Evolutionary conservation across 2,797 vertebrate species (phyloP), one percentile per base, ranked within the genome.

Genomic region (Anguilla pacifica): DNA sequence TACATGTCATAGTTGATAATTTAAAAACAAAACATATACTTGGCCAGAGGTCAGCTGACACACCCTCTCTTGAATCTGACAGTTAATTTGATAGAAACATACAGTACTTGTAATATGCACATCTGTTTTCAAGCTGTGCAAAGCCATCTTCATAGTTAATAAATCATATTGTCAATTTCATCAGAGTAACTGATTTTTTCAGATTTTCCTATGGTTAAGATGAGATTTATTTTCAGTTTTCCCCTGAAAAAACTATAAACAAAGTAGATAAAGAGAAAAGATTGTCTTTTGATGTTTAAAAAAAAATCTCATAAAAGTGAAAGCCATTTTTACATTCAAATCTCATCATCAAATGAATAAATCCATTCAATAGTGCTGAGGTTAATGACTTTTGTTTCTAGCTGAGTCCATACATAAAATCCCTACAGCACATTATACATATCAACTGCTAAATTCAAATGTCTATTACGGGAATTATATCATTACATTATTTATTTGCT

Each of bases 401-500:
- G 35, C 74, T 43, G 35, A 43, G 74, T 43, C 46, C 74, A 77
- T 77, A 43, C 43, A 77, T 77, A 35, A 77, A 77, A 77, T 77
- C 35, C 74, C 35, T 17, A 19, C 31, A 15, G 70, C n/a, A 28
- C 64, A 25, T 70, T 28, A 7, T 28, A 6, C 4, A 11, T 74
- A 74, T 74, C 28, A 74, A 13, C 70, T 43, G 15, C 74, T 39
- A 17, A 43, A 6, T 77, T 77, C 2, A 35, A 77, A 74, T 39
- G 31, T 35, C 70, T 74, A 39, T 77, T 77, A 39, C 1, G 15
- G 74, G 74, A 77, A 77, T 43, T 77, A 43, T 77, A 77, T 77
- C 5, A 77, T 77, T 77, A 19, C 51, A 55, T 55, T 83, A 83
- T 83, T 53, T n/a, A 83, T 83, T 83, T 83, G 82, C 82, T 55